A percentile compares a stretch with the other conserved stretches of the same genome.
These are phyloP conservation scores for Chrysolina haemoptera DNA, from an alignment of 2,888 invertebrate genomes.

Conservation along the genomic window DNA sequence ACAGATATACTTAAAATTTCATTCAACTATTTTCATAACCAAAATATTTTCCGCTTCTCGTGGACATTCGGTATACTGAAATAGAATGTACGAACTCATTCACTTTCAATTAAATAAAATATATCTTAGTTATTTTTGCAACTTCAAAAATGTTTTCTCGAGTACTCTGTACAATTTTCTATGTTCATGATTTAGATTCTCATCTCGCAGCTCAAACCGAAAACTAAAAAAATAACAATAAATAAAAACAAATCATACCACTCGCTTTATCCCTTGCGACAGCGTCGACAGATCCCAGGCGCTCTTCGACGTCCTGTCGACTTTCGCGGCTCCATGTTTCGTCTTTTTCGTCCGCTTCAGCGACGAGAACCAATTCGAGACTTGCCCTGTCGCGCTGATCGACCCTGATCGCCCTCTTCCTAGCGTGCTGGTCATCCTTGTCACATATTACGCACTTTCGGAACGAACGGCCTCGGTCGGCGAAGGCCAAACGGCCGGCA, in stretches of 20 bases:
- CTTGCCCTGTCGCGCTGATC: constrained; percentile 70
- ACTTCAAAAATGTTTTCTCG: too few species aligned
- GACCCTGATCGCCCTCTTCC: constrained; percentile 77
- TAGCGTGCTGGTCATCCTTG: constrained; percentile 54
- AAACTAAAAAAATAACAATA: constrained; percentile 38
- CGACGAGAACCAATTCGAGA: constrained; percentile 87
- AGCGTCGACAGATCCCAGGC: constrained; percentile 65
- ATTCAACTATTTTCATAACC: too few species aligned
- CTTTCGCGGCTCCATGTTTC: constrained; percentile 57
- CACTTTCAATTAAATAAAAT: too few species aligned
- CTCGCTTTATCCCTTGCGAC: constrained; percentile 52
- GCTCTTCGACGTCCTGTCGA: constrained; percentile 61
- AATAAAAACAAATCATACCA: constrained; percentile 48
- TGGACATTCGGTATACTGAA: too few species aligned
- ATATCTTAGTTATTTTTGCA: too few species aligned
- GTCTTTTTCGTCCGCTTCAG: constrained; percentile 75
- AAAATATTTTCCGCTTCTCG: too few species aligned
- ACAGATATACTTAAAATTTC: too few species aligned
- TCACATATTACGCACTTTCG: constrained; percentile 13
- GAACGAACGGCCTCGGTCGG: background rate
- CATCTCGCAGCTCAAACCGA: background rate
- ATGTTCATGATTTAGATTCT: too few species aligned
- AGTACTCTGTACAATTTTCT: too few species aligned
- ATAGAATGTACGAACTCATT: too few species aligned
- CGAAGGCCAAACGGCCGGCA: background rate